Percentiles rank a stretch among this genome's conserved stretches.
phyloP scores from a whole-genome alignment of 1,140 invertebrate species.

The Aphelenchoides avenae region DNA sequence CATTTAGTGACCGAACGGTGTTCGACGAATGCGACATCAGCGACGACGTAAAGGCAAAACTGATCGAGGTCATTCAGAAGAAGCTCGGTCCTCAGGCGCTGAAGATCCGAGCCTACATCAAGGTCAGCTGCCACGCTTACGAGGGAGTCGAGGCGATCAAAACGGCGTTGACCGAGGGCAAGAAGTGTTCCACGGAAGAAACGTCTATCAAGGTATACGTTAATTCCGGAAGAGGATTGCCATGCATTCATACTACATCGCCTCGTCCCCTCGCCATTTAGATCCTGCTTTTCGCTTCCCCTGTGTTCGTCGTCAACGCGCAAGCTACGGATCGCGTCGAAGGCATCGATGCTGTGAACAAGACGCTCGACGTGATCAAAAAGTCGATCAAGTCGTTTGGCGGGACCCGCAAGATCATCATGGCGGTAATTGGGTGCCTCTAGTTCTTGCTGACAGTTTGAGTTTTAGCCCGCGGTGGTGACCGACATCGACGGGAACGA shows the following conservation, averaged over 20 bases:
- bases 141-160: conserved; percentile 99
- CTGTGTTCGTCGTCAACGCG: conserved; percentile 95
- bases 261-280: conserved; percentile 56
- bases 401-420: conserved; percentile 88
- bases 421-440: conserved; percentile 81
- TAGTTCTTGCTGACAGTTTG: conserved; percentile 2
- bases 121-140: conserved; percentile 91
- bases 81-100: conserved; percentile 95
- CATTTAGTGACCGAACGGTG: conserved; percentile 77
- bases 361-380: conserved; percentile 81
- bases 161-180: conserved; percentile 79
- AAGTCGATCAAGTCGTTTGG: conserved; percentile 74
- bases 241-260: conserved; percentile 1
- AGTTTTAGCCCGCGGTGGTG: conserved; percentile 83
- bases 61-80: conserved; percentile 88
- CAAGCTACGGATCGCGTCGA: conserved; percentile 84
- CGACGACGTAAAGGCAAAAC: conserved; percentile 81
- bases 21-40: conserved; percentile 93
- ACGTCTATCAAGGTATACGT: conserved; percentile 78
- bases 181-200: conserved; percentile 83
- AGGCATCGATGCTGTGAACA: conserved; percentile 66
- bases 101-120: conserved; percentile 78
- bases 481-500: conserved; percentile 95
- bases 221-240: too few species aligned
- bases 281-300: conserved; percentile 97